Evolutionary conservation across 1,140 invertebrate genomes (phyloP).

Genomic region (Hydropsyche tenuis): DNA sequence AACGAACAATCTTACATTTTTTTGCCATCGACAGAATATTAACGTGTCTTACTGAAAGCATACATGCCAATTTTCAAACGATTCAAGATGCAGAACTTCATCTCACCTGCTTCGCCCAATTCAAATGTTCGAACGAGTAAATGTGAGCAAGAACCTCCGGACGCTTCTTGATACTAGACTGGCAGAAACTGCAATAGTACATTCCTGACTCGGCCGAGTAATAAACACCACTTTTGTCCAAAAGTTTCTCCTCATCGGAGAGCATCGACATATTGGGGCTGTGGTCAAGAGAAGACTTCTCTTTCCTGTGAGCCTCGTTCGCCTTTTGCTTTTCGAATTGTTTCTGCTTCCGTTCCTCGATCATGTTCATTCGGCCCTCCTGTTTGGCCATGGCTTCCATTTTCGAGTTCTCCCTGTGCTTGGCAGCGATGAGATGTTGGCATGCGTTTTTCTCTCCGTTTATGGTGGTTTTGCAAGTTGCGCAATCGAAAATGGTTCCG

Average conservation of each 20-base stretch:
- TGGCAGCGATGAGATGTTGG: slow-evolving; percentile 35
- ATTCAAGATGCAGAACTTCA: slow-evolving; percentile 17
- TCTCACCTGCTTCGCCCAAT: slow-evolving; percentile 23
- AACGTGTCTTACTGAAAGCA: slow-evolving; percentile 1
- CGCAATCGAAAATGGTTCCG: slow-evolving; percentile 39
- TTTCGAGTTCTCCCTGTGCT: slow-evolving; percentile 31
- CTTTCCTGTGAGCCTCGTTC: neutral
- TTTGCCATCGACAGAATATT: neutral
- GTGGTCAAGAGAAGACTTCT: slow-evolving; percentile 28
- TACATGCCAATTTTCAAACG: neutral
- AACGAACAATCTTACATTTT: neutral
- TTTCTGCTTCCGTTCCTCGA: slow-evolving; percentile 32
- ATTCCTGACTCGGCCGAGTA: neutral
- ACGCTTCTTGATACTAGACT: slow-evolving; percentile 13
- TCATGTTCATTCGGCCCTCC: slow-evolving; percentile 25
- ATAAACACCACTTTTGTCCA: slow-evolving; percentile 30
- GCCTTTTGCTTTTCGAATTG: slow-evolving; percentile 23
- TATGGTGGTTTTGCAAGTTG: slow-evolving; percentile 37
- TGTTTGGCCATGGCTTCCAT: slow-evolving; percentile 27
- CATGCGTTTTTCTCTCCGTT: slow-evolving; percentile 45
- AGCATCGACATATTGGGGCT: slow-evolving; percentile 15
- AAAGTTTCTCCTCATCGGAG: slow-evolving; percentile 6
- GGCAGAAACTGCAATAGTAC: slow-evolving; percentile 26
- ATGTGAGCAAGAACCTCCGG: slow-evolving; percentile 38
- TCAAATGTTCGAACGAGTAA: slow-evolving; percentile 39